Evolutionary conservation across 2,113 vertebrate genomes (phyloP).

Genomic region (Bufo bufo): DNA sequence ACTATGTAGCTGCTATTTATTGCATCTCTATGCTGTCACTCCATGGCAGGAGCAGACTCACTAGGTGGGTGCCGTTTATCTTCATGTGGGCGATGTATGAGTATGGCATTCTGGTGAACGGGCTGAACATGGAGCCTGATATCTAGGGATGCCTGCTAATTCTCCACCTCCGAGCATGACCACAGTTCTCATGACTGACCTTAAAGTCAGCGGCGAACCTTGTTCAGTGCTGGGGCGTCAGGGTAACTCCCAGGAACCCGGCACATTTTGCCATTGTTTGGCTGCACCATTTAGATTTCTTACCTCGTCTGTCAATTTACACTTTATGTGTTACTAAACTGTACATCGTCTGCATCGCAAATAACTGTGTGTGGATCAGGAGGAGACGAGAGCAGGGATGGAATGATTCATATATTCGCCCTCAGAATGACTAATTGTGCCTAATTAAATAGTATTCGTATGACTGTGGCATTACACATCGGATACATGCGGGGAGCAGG

Average conservation of each 20-base stretch:
- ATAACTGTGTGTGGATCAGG: not conserved
- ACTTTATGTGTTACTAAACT: constrained; percentile 14
- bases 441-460: constrained; percentile 28
- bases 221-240: not conserved
- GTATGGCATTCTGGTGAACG: no score
- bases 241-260: not conserved
- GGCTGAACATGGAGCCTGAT: no score
- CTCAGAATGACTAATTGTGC: constrained; percentile 47
- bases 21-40: no score
- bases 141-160: no score
- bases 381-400: not conserved
- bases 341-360: not conserved
- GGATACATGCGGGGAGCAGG: not conserved
- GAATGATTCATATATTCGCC: constrained; percentile 27
- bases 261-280: not conserved
- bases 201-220: not conserved
- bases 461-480: constrained; percentile 24
- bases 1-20: no score
- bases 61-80: no score
- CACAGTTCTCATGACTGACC: not conserved
- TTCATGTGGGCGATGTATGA: no score
- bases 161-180: no score
- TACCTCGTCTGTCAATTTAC: not conserved
- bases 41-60: no score
- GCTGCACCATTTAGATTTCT: not conserved